A percentile compares a stretch with the other conserved stretches of the same genome.
phyloP scores from a whole-genome alignment of 2,797 vertebrate species.

The Atherinosoma microstoma region DNA sequence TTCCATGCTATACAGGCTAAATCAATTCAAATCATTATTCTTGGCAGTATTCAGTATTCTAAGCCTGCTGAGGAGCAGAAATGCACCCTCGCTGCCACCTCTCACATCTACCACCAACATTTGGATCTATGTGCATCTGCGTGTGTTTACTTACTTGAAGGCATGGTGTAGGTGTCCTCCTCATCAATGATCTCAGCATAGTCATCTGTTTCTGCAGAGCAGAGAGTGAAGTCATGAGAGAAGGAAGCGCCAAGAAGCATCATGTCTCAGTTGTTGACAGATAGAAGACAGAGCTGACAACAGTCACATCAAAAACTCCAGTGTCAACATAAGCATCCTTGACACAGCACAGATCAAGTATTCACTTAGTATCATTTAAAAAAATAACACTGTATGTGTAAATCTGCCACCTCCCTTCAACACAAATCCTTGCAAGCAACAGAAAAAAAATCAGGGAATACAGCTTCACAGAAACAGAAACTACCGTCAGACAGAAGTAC shows the following conservation, averaged over 20 bases:
- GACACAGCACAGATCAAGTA: neutral
- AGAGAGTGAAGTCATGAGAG: neutral
- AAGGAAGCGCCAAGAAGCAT: conserved; percentile 51
- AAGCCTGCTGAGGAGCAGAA: neutral
- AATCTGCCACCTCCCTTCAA: neutral
- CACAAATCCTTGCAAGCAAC: conserved; percentile 8
- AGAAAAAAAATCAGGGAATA: conserved; percentile 33
- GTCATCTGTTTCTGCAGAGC: conserved; percentile 93
- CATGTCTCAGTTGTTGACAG: conserved; percentile 7
- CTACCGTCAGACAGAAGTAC: conserved; percentile 51
- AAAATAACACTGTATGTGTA: neutral
- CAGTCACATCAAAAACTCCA: neutral
- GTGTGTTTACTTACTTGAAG: conserved; percentile 92
- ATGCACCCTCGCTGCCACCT: conserved; percentile 5
- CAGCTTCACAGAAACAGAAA: conserved; percentile 29
- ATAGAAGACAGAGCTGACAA: neutral
- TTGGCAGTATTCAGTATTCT: neutral
- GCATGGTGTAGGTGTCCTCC: conserved; percentile 98
- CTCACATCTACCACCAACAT: neutral
- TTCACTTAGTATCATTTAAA: neutral
- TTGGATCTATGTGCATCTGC: neutral
- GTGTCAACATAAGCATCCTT: neutral
- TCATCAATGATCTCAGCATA: conserved; percentile 99
- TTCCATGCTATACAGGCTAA: neutral
- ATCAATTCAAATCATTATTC: too few relatives aligned